These are phyloP conservation scores for Brenthis ino DNA, from an alignment of 2,888 invertebrate species.

Conservation along the genomic window DNA sequence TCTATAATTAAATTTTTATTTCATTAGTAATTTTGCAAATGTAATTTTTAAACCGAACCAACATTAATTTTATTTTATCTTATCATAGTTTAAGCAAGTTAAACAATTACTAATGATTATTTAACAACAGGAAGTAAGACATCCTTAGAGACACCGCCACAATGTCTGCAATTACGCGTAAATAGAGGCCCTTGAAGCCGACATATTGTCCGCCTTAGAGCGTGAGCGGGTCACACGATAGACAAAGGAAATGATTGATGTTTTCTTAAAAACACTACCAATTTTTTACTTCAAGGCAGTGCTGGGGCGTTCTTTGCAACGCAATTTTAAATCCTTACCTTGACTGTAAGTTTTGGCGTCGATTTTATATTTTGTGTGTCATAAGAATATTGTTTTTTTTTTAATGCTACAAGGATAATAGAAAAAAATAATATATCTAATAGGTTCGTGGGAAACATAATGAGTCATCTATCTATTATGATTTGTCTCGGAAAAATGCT, in stretches of 20 bases:
- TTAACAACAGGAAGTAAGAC: constrained; percentile 17
- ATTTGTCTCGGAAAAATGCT: too few relatives aligned
- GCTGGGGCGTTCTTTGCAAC: constrained; percentile 39
- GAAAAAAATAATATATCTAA: constrained; percentile 33
- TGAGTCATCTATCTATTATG: constrained; percentile 60
- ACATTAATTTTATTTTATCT: too few relatives aligned
- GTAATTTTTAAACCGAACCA: too few relatives aligned
- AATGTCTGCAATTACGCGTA: constrained; percentile 20
- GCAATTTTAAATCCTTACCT: constrained; percentile 34
- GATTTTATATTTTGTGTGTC: not conserved
- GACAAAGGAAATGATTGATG: constrained; percentile 46
- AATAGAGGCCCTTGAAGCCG: constrained; percentile 26
- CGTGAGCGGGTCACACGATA: constrained; percentile 38
- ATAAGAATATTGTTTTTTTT: not conserved
- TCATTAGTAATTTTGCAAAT: too few relatives aligned
- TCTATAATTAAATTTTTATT: too few relatives aligned
- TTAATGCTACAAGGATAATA: not conserved
- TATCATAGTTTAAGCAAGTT: too few relatives aligned
- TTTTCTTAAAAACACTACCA: constrained; percentile 46
- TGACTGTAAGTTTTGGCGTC: not conserved
- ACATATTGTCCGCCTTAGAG: constrained; percentile 29
- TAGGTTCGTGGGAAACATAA: constrained; percentile 54
- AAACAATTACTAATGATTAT: not conserved
- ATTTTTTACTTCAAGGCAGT: constrained; percentile 46
- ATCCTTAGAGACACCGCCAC: not conserved